Evolutionary conservation across 2,888 invertebrate species (phyloP).

Genomic region (Dynastes maya): DNA sequence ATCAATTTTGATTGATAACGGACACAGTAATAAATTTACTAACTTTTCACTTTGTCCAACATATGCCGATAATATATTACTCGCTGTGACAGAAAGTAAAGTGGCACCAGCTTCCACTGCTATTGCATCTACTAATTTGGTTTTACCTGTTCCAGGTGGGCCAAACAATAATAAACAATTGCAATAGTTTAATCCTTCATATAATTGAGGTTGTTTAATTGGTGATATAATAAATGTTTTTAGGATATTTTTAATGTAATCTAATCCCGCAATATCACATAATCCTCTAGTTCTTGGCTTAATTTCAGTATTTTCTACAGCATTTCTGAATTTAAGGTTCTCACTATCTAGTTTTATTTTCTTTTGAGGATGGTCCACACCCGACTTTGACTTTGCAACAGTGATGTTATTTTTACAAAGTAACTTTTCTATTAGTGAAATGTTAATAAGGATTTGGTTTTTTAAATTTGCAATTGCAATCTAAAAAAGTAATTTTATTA

Average conservation of each 20-base stretch:
- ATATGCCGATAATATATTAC: constrained; percentile 73
- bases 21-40: constrained; percentile 45
- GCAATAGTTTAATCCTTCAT: constrained; percentile 69
- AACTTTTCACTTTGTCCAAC: constrained; percentile 76
- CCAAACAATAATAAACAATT: constrained; percentile 73
- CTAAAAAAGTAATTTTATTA: constrained; percentile 15
- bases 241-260: constrained; percentile 71
- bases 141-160: constrained; percentile 72
- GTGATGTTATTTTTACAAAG: background rate
- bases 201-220: constrained; percentile 73
- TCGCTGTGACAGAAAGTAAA: constrained; percentile 72
- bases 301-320: constrained; percentile 57
- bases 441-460: constrained; percentile 4
- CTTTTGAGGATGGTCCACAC: background rate
- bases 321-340: constrained; percentile 12
- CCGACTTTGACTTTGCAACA: background rate
- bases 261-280: constrained; percentile 71
- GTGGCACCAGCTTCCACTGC: constrained; percentile 71
- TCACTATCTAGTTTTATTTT: constrained; percentile 3
- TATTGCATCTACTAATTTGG: constrained; percentile 68
- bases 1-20: no score
- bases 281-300: constrained; percentile 65
- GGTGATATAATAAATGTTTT: constrained; percentile 72
- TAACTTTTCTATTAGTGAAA: constrained; percentile 25
- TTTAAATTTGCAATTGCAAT: constrained; percentile 10